Conservation (phyloP, 2,113 vertebrate genomes). For the Apus apus region DNA sequence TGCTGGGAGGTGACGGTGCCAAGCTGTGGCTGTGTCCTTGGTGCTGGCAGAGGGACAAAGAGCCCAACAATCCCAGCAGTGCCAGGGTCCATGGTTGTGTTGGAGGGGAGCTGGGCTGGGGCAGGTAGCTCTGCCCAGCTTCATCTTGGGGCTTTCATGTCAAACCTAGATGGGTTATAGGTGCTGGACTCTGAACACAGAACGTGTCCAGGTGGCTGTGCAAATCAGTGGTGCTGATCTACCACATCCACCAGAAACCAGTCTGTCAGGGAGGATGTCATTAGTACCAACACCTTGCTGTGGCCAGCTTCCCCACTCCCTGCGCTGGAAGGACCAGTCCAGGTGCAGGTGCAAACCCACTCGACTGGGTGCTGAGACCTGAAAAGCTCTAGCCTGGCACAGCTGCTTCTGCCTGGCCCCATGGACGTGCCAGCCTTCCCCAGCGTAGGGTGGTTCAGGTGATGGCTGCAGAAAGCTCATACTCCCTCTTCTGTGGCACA, state of each 20-base stretch:
- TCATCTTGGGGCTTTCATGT: fast-evolving
- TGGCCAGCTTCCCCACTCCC: background rate
- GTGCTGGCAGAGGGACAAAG: background rate
- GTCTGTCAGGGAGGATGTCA: background rate
- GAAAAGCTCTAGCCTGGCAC: background rate
- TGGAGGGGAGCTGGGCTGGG: background rate
- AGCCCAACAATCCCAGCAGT: background rate
- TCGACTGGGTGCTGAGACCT: background rate
- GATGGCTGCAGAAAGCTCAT: background rate
- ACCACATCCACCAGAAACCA: background rate
- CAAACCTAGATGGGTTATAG: background rate
- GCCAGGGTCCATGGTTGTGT: background rate
- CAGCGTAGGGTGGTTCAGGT: fast-evolving
- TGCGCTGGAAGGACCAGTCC: background rate
- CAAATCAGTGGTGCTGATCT: background rate
- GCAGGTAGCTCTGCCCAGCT: background rate
- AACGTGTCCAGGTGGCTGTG: background rate
- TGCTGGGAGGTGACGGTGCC: background rate
- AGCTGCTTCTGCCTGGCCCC: background rate
- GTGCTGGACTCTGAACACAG: background rate
- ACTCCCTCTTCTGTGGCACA: background rate
- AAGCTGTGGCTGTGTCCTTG: background rate
- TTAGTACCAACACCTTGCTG: background rate
- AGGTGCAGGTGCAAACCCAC: background rate
- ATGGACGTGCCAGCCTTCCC: background rate